Conservation (phyloP, 2,888 invertebrate species). For the Dendrolimus pini region DNA sequence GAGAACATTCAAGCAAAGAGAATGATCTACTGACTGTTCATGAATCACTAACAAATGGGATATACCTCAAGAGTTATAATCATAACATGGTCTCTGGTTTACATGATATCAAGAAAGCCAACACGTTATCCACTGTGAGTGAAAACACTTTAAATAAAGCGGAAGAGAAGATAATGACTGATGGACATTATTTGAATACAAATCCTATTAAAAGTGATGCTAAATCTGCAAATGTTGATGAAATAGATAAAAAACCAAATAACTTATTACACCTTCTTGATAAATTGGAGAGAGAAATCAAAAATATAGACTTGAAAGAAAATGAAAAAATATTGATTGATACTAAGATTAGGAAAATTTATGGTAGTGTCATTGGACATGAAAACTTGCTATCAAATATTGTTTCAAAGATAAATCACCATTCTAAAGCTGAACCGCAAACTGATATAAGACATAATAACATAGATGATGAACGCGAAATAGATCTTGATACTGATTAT, state of each 20-base stretch:
- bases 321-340: slow-evolving; percentile 45
- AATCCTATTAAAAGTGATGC: slow-evolving; percentile 1
- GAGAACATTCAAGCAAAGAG: not conserved
- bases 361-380: slow-evolving; percentile 30
- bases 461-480: slow-evolving; percentile 11
- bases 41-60: not conserved
- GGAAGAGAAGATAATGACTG: slow-evolving; percentile 25
- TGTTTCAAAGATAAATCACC: not conserved
- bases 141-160: slow-evolving; percentile 21
- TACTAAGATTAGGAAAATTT: slow-evolving; percentile 50
- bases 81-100: not conserved
- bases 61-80: not conserved
- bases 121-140: slow-evolving; percentile 3
- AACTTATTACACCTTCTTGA: slow-evolving; percentile 43
- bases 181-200: slow-evolving; percentile 19
- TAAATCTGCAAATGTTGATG: slow-evolving; percentile 9
- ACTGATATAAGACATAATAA: not conserved
- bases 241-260: slow-evolving; percentile 26
- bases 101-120: not conserved
- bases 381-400: not conserved
- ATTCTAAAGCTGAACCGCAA: not conserved
- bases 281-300: slow-evolving; percentile 46
- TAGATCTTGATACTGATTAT: slow-evolving; percentile 7
- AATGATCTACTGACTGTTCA: not conserved
- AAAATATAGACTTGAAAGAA: slow-evolving; percentile 34